Evolutionary conservation across 2,888 invertebrate genomes (phyloP), one percentile per base, ranked within the genome.

Genomic region (Heliconius sara): DNA sequence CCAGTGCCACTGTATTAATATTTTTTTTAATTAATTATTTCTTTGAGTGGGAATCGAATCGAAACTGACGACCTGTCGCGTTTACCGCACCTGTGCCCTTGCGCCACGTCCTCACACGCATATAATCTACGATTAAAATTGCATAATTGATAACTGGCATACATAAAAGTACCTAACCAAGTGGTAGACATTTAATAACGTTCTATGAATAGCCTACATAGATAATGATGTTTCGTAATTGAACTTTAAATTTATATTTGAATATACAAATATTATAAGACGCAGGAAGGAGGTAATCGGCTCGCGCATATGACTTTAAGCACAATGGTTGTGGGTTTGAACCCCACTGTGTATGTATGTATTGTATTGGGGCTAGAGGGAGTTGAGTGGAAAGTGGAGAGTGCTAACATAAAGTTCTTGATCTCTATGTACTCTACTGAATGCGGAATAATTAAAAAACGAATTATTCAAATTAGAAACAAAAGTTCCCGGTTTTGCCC

Each of bases 141-240:
- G 22, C 67, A 39, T 68, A 68, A 68, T 34, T 39, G 10, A 39
- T 68, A 34, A 12, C 10, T 10, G 34, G 67, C 67, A 22, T 22
- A 22, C 34, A 22, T 34, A 34, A 68, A 68, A 66, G 30, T 66
- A 66, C 9, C 30, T 34, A 30, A 66, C 16, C 30, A 9, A n/a
- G 7, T 67, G 10, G 19, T 4, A 12, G 67, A n/a, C 67, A 7
- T 39, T 39, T 39, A 39, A n/a, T 22, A 68, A 39, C 39, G n/a
- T 68, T 67, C 30, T 39, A 68, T 68, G n/a, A 39, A 68, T n/a
- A 68, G 5, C 67, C 67, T 68, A 39, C 22, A 68, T 68, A 68
- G 39, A 67, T 67, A 68, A 39, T 68, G 67, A 68, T 68, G 22
- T n/a, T 68, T 39, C 12, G 30, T 39, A 39, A 68, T 6, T 52